Evolutionary conservation across 2,797 vertebrate genomes (phyloP).

Genomic region (Novumbra hubbsi): DNA sequence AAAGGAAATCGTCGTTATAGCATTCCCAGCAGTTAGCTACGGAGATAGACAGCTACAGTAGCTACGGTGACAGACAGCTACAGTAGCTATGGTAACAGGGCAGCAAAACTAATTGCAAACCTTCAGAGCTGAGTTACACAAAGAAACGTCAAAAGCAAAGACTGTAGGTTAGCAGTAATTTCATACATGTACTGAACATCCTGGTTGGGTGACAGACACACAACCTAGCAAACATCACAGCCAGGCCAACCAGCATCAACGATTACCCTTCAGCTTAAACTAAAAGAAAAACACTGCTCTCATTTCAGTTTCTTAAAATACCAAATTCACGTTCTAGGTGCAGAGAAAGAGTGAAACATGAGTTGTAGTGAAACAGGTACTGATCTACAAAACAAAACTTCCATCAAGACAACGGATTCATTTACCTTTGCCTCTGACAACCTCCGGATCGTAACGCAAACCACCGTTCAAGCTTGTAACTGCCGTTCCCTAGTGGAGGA

Average conservation of each 20-base stretch:
- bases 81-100: no score
- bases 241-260: neutral
- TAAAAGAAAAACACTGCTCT: conserved; percentile 94
- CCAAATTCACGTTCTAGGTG: conserved; percentile 82
- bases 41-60: no score
- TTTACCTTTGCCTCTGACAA: conserved; percentile 68
- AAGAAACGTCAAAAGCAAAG: no score
- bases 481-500: conserved; percentile 66
- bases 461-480: conserved; percentile 72
- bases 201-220: neutral
- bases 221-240: neutral
- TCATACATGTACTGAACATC: no score
- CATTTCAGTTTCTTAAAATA: conserved; percentile 88
- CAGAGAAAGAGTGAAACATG: conserved; percentile 55
- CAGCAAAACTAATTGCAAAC: no score
- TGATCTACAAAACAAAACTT: neutral
- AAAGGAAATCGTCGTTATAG: conserved; percentile 58
- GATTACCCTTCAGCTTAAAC: conserved; percentile 90
- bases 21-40: neutral
- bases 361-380: conserved; percentile 55
- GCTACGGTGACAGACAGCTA: no score
- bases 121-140: no score
- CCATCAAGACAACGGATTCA: neutral
- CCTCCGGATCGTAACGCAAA: conserved; percentile 35
- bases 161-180: no score